phyloP scores from a whole-genome alignment of 2,113 vertebrate species.

The Coptodon rendalli region DNA sequence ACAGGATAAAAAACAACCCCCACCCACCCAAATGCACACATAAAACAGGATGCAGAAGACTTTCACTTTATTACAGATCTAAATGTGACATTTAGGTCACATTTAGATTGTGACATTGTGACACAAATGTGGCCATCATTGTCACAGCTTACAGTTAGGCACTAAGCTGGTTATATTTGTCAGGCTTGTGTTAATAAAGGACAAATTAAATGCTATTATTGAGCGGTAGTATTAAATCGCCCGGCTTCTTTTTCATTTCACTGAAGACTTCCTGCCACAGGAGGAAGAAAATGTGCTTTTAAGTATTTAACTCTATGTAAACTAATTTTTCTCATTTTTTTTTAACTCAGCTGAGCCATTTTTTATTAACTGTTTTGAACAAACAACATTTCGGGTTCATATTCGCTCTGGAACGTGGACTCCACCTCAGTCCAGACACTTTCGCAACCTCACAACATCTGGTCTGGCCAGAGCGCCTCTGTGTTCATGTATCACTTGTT shows the following conservation, averaged over 20 bases:
- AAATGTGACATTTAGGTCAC: too few species aligned
- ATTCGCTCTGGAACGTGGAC: constrained; percentile 27
- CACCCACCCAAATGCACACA: not conserved
- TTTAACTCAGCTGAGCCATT: not conserved
- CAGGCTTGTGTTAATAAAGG: not conserved
- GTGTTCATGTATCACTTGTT: constrained; percentile 53
- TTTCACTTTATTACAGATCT: not conserved
- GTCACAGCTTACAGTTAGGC: not conserved
- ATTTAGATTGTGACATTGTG: not conserved
- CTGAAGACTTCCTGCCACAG: not conserved
- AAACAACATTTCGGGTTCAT: constrained; percentile 38
- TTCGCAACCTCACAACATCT: constrained; percentile 61
- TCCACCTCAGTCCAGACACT: constrained; percentile 48
- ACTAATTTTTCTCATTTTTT: not conserved
- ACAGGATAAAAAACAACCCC: not conserved
- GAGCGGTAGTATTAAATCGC: not conserved
- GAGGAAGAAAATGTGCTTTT: not conserved
- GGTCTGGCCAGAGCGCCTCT: constrained; percentile 33
- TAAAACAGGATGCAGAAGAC: not conserved
- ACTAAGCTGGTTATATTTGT: not conserved
- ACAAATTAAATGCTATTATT: not conserved
- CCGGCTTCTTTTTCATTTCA: not conserved
- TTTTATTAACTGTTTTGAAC: not conserved
- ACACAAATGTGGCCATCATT: not conserved
- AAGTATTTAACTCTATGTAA: not conserved